Percentiles rank a stretch among this genome's conserved stretches.
Evolutionary conservation across 1,140 invertebrate species (phyloP).

Genomic region (Physella acuta): DNA sequence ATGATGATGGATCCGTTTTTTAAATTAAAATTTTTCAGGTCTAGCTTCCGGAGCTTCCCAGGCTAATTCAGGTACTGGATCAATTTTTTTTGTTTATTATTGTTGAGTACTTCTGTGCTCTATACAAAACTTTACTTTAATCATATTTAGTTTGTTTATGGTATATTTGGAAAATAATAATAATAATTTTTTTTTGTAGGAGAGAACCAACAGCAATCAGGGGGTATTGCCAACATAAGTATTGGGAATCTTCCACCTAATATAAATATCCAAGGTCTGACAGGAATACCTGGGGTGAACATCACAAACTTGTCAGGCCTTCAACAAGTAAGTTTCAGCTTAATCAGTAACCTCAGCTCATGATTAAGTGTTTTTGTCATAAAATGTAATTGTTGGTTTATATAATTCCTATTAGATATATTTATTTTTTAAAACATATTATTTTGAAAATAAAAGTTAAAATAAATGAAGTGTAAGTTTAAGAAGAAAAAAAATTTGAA

Average conservation of each 20-base stretch:
- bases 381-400: neutral
- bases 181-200: slow-evolving; percentile 9
- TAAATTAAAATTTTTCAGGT: slow-evolving; percentile 4
- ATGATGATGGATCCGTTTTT: too few species aligned
- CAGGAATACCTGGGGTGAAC: slow-evolving; percentile 70
- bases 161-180: too few species aligned
- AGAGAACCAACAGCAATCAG: slow-evolving; percentile 22
- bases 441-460: too few species aligned
- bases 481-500: too few species aligned
- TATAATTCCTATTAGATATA: neutral
- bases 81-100: neutral
- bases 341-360: neutral
- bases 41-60: neutral
- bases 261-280: slow-evolving; percentile 52
- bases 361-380: neutral
- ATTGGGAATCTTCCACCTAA: slow-evolving; percentile 51
- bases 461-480: too few species aligned
- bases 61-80: slow-evolving; percentile 11
- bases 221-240: slow-evolving; percentile 46
- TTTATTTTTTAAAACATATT: neutral
- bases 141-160: too few species aligned
- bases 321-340: too few species aligned
- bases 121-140: neutral
- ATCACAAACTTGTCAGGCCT: slow-evolving; percentile 70
- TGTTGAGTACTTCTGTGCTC: neutral